Base-by-base conservation (phyloP, 2,888 invertebrate genomes). In the Thymelicus acteon region DNA sequence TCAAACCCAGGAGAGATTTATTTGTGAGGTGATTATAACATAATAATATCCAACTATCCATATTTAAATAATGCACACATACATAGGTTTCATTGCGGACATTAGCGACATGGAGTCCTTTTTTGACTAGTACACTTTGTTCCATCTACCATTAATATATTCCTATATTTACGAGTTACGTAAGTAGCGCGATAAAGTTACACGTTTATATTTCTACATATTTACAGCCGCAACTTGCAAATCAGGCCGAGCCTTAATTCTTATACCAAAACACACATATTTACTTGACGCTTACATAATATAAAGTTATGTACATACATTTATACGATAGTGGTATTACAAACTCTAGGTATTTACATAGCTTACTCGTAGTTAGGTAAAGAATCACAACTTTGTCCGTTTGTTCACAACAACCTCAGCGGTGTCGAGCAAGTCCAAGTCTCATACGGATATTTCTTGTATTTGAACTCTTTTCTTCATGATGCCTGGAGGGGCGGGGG, bases 401-500 rank as follows among this genome's bases (percentile, higher is more conserved):
- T 92, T 89, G 73, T 92, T 93, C 74, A 92, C 87, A 75, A 93
- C 91, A 72, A 93, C 85, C 82, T 90, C 92, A 68, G 86, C 86
- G 80, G 86, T 82, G 80, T 90, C 88, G 72, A 91, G 86, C 72
- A 73, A 75, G 57, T 77, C 68, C 77, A 89, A 92, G 83, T 87
- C 93, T 96, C 95, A 98, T 93, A 98, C 98, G 74, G 97, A 97
- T 93, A 98, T 98, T 90, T 98, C 98, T 90, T 97, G 97, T 87
- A 98, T 98, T 93, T 98, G 98, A 81, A 98, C 98, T 88, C 98
- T 95, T 91, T 98, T 98, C 91, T 98, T 98, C 94, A 96, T 96
- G 75, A 96, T 96, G 71, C 96, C 96, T 8, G 97, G 96, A 0
- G 97, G 96, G 58, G 95, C 95, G 6, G 96, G 96, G 13, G 92